phyloP scores from a whole-genome alignment of 2,113 vertebrate species.

The Asarcornis scutulata region DNA sequence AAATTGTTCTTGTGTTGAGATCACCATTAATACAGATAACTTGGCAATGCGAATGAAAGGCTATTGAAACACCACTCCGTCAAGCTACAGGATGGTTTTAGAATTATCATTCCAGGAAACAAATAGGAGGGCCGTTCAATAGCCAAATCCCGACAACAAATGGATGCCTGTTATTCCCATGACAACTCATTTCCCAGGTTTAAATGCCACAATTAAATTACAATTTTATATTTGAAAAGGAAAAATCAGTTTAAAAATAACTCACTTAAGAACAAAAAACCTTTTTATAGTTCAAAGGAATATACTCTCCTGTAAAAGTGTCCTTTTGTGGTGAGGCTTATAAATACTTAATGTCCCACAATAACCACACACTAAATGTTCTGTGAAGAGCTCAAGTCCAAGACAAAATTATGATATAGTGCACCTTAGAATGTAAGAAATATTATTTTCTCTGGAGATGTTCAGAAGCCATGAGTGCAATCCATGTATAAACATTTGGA shows the following conservation, averaged over 20 bases:
- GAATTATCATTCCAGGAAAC: slow-evolving; percentile 48
- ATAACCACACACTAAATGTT: slow-evolving; percentile 19
- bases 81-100: slow-evolving; percentile 29
- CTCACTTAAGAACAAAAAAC: slow-evolving; percentile 5
- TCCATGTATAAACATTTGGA: slow-evolving; percentile 29
- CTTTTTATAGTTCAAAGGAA: slow-evolving; percentile 28
- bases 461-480: slow-evolving; percentile 49
- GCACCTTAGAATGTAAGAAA: slow-evolving; percentile 53
- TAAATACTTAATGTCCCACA: slow-evolving; percentile 53
- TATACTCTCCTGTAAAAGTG: slow-evolving; percentile 2
- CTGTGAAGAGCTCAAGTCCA: background rate
- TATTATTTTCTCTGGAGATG: slow-evolving; percentile 42
- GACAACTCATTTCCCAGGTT: slow-evolving; percentile 42
- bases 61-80: background rate
- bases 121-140: background rate
- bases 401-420: slow-evolving; percentile 25
- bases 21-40: background rate
- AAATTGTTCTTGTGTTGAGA: background rate
- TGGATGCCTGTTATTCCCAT: slow-evolving; percentile 47
- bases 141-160: slow-evolving; percentile 52
- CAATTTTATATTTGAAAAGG: slow-evolving; percentile 48
- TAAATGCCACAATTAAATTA: slow-evolving; percentile 71
- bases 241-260: slow-evolving; percentile 41
- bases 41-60: slow-evolving; percentile 35
- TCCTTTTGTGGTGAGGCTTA: slow-evolving; percentile 24